Evolutionary conservation across 2,797 vertebrate genomes (phyloP).

Genomic region (Myotis daubentonii): DNA sequence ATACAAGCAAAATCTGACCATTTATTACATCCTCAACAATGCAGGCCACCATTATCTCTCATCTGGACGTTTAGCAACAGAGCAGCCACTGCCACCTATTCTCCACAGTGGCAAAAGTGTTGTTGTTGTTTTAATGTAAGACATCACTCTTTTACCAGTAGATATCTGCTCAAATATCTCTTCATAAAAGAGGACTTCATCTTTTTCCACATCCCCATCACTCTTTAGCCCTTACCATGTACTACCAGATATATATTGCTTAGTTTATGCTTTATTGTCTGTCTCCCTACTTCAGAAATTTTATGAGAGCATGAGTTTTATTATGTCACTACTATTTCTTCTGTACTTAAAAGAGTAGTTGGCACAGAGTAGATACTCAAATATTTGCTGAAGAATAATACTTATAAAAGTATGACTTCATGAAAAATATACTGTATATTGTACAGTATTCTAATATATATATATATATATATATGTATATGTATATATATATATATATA

Average conservation of each 20-base stretch:
- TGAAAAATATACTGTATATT: neutral
- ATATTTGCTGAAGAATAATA: conserved; percentile 49
- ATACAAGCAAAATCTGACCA: neutral
- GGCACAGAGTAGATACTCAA: neutral
- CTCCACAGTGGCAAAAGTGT: neutral
- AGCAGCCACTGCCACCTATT: neutral
- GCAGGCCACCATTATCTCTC: neutral
- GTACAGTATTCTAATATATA: neutral
- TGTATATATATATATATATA: neutral
- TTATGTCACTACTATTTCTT: conserved; percentile 28
- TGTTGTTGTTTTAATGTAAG: neutral
- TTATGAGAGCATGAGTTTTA: neutral
- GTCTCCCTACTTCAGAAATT: conserved; percentile 17
- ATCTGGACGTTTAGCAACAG: neutral
- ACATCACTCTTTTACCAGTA: neutral
- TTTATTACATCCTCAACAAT: neutral
- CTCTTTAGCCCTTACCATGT: neutral
- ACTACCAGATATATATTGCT: neutral
- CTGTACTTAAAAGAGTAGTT: conserved; percentile 22
- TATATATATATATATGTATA: neutral
- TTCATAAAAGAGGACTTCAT: neutral
- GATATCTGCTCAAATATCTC: neutral
- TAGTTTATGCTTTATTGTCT: neutral
- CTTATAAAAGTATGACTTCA: neutral
- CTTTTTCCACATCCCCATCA: neutral